phyloP scores from a whole-genome alignment of 2,113 vertebrate species.

The Phyllostomus hastatus region DNA sequence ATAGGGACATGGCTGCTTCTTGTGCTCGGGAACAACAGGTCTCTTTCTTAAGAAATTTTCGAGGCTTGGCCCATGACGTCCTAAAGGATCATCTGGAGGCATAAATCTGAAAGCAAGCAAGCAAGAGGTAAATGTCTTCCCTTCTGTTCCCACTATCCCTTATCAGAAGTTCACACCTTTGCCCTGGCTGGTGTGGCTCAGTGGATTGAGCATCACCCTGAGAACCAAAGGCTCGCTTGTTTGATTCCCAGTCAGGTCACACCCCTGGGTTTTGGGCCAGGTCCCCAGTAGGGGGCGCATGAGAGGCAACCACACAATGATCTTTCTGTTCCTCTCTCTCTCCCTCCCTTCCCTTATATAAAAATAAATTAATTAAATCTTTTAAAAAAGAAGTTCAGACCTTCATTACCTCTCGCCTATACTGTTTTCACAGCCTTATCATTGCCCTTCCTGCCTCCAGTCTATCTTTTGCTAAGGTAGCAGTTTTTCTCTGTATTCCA shows the following conservation, averaged over 20 bases:
- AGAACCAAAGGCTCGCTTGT: too few relatives aligned
- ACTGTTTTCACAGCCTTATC: background rate
- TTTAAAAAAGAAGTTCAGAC: background rate
- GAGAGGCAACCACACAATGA: too few relatives aligned
- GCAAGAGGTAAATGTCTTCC: slow-evolving; percentile 23
- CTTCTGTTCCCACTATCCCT: background rate
- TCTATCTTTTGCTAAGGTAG: background rate
- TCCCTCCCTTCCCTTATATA: too few relatives aligned
- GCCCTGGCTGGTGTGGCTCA: too few relatives aligned
- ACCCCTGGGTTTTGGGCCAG: too few relatives aligned
- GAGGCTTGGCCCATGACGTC: slow-evolving; percentile 96
- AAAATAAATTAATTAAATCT: too few relatives aligned
- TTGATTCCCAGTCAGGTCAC: too few relatives aligned
- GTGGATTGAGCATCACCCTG: too few relatives aligned
- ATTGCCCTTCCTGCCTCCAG: background rate
- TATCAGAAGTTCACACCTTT: background rate
- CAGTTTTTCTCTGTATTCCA: background rate
- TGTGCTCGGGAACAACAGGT: slow-evolving; percentile 96
- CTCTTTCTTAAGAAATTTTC: slow-evolving; percentile 98
- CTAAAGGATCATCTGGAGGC: slow-evolving; percentile 98
- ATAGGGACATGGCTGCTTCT: slow-evolving; percentile 98
- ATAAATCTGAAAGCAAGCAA: slow-evolving; percentile 88
- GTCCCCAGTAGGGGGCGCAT: too few relatives aligned
- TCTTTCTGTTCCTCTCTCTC: too few relatives aligned
- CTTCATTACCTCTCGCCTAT: background rate